Evolutionary conservation across 2,797 vertebrate genomes (phyloP).

Genomic region (Emydoidea blandingii): DNA sequence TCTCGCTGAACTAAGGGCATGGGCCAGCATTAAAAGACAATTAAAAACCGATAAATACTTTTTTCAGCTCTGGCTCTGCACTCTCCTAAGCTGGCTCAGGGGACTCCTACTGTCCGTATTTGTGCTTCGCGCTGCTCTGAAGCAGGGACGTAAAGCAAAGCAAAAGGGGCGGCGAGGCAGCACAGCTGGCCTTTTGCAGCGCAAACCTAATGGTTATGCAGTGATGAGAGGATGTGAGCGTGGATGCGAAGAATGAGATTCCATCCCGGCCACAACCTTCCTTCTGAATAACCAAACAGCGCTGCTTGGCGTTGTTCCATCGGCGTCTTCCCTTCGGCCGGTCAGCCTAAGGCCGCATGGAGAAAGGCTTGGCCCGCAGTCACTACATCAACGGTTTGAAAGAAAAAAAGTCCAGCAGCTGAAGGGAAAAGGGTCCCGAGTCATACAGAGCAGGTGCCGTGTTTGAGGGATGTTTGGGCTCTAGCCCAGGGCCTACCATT

Average conservation of each 20-base stretch:
- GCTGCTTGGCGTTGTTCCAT: neutral
- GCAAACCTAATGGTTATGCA: neutral
- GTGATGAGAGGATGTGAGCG: neutral
- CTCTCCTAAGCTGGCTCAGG: neutral
- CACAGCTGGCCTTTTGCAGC: neutral
- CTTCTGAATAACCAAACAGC: neutral
- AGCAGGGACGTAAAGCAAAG: neutral
- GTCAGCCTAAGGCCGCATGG: neutral
- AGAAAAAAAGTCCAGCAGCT: neutral
- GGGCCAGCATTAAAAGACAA: conserved; percentile 51
- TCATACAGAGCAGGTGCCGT: neutral
- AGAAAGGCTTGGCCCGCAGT: neutral
- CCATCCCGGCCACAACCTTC: neutral
- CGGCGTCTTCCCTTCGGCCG: neutral
- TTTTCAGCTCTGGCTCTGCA: conserved; percentile 47
- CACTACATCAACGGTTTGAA: neutral
- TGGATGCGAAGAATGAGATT: neutral
- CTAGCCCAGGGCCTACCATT: rapidly evolving
- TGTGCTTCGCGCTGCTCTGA: neutral
- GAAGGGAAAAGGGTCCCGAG: neutral
- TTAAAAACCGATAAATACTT: conserved; percentile 46
- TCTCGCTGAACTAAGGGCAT: neutral
- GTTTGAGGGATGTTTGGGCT: neutral
- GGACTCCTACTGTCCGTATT: neutral
- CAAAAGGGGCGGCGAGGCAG: neutral